A percentile compares a stretch with the other conserved stretches of the same genome.
Conservation (phyloP, 2,113 vertebrate genomes). For the Spheniscus mendiculus region DNA sequence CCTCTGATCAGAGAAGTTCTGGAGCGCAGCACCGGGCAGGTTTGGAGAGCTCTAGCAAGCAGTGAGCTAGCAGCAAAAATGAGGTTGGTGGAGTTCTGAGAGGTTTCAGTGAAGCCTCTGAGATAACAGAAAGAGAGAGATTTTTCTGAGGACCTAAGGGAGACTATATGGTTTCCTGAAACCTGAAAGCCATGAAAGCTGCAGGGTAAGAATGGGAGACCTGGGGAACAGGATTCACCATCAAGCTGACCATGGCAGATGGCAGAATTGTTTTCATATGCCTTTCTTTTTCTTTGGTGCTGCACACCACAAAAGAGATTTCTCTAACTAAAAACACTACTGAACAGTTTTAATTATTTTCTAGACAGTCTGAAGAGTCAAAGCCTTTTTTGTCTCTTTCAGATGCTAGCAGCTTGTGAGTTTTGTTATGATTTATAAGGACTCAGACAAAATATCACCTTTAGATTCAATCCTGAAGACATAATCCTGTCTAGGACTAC, state of each 20-base stretch:
- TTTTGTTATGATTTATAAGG: neutral
- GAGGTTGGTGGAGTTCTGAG: neutral
- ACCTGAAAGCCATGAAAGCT: neutral
- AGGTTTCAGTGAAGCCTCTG: neutral
- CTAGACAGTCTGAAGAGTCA: neutral
- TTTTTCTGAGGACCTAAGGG: neutral
- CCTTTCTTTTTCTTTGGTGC: neutral
- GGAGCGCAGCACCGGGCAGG: accelerated
- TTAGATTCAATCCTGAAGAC: neutral
- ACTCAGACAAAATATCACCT: neutral
- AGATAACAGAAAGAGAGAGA: neutral
- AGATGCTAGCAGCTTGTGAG: neutral
- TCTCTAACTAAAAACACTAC: neutral
- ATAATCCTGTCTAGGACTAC: neutral
- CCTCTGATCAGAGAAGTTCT: neutral
- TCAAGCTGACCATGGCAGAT: neutral
- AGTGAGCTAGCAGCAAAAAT: neutral
- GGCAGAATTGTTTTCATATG: neutral
- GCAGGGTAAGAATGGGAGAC: neutral
- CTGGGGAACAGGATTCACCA: neutral
- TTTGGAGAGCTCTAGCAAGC: neutral
- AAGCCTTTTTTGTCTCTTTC: neutral
- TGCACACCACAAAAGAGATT: neutral
- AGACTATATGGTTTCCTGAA: neutral
- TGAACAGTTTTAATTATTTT: neutral